Evolutionary conservation across 2,113 vertebrate species (phyloP).

Genomic region (Vulpes ferrilata): DNA sequence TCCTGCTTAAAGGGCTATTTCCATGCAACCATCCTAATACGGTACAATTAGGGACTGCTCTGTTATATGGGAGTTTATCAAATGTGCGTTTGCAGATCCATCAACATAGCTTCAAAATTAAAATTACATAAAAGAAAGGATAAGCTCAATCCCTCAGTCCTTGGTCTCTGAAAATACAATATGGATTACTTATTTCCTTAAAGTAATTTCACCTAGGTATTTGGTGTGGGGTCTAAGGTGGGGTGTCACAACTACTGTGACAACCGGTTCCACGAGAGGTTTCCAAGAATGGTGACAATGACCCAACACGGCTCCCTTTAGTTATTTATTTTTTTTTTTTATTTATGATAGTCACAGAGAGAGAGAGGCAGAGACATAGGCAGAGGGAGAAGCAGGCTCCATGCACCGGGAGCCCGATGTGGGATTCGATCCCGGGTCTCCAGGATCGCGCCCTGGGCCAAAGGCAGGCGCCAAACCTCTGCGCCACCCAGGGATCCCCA

Average conservation of each 20-base stretch:
- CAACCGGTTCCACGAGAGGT: background rate
- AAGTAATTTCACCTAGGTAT: background rate
- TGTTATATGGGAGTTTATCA: background rate
- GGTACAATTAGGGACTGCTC: background rate
- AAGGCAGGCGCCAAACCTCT: too few relatives aligned
- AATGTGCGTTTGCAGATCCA: background rate
- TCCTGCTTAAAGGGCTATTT: background rate
- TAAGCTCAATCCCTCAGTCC: background rate
- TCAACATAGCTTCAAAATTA: background rate
- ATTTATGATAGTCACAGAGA: too few relatives aligned
- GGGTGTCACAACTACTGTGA: background rate
- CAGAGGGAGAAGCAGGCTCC: too few relatives aligned
- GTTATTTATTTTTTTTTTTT: too few relatives aligned
- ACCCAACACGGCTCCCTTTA: background rate
- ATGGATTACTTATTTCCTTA: background rate
- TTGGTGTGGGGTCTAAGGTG: background rate
- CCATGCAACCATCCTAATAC: background rate
- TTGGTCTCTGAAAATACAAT: background rate
- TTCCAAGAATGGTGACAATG: background rate
- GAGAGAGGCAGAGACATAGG: too few relatives aligned
- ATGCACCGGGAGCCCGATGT: too few relatives aligned
- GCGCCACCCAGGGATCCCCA: too few relatives aligned
- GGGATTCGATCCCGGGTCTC: too few relatives aligned
- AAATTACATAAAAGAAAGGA: background rate
- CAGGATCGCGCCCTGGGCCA: too few relatives aligned